Conservation (phyloP, 2,888 invertebrate species). For the Pyrgus malvae region DNA sequence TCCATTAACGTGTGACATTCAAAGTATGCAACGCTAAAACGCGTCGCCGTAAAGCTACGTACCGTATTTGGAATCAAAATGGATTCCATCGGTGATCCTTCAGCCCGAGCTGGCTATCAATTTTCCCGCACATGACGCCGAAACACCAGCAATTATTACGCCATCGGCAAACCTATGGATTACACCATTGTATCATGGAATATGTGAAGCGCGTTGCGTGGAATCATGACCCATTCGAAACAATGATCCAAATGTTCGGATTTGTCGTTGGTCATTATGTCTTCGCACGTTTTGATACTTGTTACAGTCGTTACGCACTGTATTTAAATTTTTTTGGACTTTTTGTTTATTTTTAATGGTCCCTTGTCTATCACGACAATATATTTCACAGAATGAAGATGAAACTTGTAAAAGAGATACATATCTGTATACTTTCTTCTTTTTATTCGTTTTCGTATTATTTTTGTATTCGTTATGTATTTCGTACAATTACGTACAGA, state of each 20-base stretch:
- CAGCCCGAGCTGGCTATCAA: conserved; percentile 7
- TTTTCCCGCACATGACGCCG: background rate
- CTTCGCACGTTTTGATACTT: background rate
- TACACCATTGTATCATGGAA: conserved; percentile 1
- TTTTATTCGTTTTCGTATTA: too few relatives aligned
- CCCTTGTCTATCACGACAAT: background rate
- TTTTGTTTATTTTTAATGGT: too few relatives aligned
- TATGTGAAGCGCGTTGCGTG: conserved; percentile 3
- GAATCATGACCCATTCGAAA: conserved; percentile 10
- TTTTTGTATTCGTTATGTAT: too few relatives aligned
- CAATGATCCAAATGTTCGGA: conserved; percentile 13
- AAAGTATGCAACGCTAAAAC: too few relatives aligned
- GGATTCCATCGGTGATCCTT: conserved; percentile 1
- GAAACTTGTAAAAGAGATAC: too few relatives aligned
- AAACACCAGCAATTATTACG: conserved; percentile 18
- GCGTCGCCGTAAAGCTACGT: background rate
- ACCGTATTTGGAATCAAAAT: background rate
- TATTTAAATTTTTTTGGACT: too few relatives aligned
- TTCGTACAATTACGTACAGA: too few relatives aligned
- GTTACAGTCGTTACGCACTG: too few relatives aligned
- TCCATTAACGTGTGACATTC: too few relatives aligned
- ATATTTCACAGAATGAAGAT: too few relatives aligned
- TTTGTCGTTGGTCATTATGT: background rate
- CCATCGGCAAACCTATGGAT: conserved; percentile 8
- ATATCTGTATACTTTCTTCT: too few relatives aligned